Evolutionary conservation across 2,888 invertebrate species (phyloP).

Genomic region (Agrotis puta): DNA sequence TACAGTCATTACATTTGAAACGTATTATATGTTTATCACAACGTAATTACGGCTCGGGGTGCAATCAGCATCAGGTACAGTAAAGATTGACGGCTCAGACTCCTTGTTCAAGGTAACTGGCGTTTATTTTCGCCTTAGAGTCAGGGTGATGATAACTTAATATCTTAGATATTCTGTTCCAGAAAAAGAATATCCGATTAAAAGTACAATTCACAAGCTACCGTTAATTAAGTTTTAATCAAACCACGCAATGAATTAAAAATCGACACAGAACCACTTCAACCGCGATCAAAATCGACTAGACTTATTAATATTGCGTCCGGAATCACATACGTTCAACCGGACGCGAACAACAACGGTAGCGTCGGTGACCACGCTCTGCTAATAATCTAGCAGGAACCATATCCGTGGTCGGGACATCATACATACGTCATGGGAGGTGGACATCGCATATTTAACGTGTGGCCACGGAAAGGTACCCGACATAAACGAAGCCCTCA

Average conservation of each 20-base stretch:
- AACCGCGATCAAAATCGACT: constrained; percentile 47
- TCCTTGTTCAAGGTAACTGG: too few species aligned
- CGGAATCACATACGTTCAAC: constrained; percentile 37
- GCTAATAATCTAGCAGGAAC: constrained; percentile 58
- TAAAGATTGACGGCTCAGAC: too few species aligned
- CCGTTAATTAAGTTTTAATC: constrained; percentile 2
- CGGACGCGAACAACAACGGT: constrained; percentile 44
- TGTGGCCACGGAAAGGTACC: neutral
- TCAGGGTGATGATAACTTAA: too few species aligned
- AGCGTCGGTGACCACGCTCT: constrained; percentile 40
- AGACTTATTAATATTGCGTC: constrained; percentile 57
- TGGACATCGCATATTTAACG: constrained; percentile 43
- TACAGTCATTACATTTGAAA: too few species aligned
- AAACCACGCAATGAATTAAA: constrained; percentile 15
- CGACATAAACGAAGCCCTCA: neutral
- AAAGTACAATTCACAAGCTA: neutral
- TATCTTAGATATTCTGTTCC: too few species aligned
- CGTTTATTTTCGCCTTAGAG: too few species aligned
- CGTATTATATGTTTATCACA: too few species aligned
- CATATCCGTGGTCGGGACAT: constrained; percentile 55
- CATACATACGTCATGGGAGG: constrained; percentile 46
- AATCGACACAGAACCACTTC: constrained; percentile 18
- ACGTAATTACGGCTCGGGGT: too few species aligned
- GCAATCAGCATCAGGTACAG: too few species aligned
- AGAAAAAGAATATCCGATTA: neutral